phyloP scores from a whole-genome alignment of 2,113 vertebrate species.

The Pardalotus punctatus region DNA sequence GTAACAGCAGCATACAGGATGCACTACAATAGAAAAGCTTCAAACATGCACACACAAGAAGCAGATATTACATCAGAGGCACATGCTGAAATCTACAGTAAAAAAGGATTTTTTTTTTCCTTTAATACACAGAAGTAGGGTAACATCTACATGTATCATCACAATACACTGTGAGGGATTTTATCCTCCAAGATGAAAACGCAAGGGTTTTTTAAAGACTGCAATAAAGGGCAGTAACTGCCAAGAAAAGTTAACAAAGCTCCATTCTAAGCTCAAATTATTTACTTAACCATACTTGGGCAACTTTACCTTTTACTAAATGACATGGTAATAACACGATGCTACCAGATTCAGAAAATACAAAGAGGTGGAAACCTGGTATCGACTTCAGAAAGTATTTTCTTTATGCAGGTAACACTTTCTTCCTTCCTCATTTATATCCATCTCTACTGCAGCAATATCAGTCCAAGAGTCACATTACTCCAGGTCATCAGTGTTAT shows the following conservation, averaged over 20 bases:
- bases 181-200: background rate
- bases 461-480: background rate
- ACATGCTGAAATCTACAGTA: background rate
- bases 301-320: background rate
- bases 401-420: background rate
- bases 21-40: background rate
- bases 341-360: background rate
- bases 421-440: background rate
- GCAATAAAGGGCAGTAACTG: background rate
- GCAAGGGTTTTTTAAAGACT: accelerated
- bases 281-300: background rate
- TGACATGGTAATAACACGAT: background rate
- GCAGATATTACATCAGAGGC: background rate
- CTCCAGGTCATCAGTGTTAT: background rate
- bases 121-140: background rate
- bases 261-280: background rate
- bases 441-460: background rate
- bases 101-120: background rate
- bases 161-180: background rate
- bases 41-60: background rate
- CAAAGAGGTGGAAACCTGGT: background rate
- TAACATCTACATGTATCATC: background rate
- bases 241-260: background rate
- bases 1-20: background rate
- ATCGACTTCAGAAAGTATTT: background rate